Evolutionary conservation across 2,113 vertebrate genomes (phyloP), one percentile per base, ranked within the genome.

Genomic region (Micronycteris hirsuta): DNA sequence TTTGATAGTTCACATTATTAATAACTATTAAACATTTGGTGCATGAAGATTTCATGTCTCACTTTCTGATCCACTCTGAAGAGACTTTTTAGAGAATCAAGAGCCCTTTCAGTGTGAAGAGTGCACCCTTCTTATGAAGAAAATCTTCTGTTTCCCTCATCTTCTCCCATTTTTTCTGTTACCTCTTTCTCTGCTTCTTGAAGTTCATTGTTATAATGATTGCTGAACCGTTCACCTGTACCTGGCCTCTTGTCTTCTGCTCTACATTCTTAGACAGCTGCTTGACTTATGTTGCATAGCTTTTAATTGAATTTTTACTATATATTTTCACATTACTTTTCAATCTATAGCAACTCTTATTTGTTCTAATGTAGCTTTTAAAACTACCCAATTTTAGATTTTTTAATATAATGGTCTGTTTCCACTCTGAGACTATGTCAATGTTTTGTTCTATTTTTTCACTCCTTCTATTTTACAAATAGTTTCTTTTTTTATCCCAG

Each of bases 1-100:
- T 88, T 56, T 45, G 45, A 93, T 94, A 65, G 38, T 47, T 70
- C 73, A 86, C 5, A 70, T 93, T 91, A 81, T 87, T 91, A 80
- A 90, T 47, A 86, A 65, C 61, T 65, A 36, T 26, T 73, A 63
- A 22, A 45, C 28, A 91, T 74, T 94, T 54, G 38, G 9, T 36
- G 2, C 28, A 84, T 14, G 56, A 70, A 28, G 68, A 43, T 80
- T 84, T 95, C 77, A 80, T 80, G 67, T 49, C 20, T 24, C 16
- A 91, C 5, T 73, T 31, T 36, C 22, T 17, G 15, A 90, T 73
- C 5, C 4, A 38, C n/a, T 11, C 20, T 86, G 56, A 74, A 56
- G 24, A 85, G 31, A 89, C 12, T 26, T 17, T 70, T 45, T 16
- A 76, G n/a, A 73, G 31, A 9, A 89, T 76, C 11, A 65, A 65